Conservation (phyloP, 2,888 invertebrate species). For the Amiota communis region DNA sequence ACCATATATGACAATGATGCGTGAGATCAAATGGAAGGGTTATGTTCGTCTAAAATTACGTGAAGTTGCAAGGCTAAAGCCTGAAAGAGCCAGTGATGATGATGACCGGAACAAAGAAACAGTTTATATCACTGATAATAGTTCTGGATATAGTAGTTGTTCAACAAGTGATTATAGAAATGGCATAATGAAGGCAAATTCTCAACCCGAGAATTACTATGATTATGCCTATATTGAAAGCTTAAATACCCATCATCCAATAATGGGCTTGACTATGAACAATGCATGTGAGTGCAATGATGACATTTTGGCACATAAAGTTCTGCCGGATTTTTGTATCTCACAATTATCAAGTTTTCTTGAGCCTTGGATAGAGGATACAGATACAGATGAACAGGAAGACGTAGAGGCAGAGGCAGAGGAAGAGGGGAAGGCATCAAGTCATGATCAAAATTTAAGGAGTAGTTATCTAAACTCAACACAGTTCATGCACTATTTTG, state of each 20-base stretch:
- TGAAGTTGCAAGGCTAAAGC: conserved; percentile 48
- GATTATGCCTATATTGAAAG: conserved; percentile 78
- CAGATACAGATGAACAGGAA: conserved; percentile 53
- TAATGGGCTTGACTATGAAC: conserved; percentile 66
- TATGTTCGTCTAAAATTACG: conserved; percentile 69
- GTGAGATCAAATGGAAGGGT: conserved; percentile 69
- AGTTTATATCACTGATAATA: conserved; percentile 57
- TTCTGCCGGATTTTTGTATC: conserved; percentile 68
- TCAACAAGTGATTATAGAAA: conserved; percentile 43
- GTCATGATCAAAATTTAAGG: conserved; percentile 27
- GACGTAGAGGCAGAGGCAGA: too few relatives aligned
- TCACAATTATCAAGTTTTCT: conserved; percentile 61
- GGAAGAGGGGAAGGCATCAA: conserved; percentile 13
- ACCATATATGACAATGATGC: conserved; percentile 59
- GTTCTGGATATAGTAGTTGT: conserved; percentile 62
- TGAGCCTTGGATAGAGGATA: conserved; percentile 54
- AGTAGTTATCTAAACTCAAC: conserved; percentile 76
- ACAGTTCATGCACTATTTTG: conserved; percentile 81
- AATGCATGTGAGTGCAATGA: conserved; percentile 33
- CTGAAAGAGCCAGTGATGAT: conserved; percentile 4
- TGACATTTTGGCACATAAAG: conserved; percentile 49
- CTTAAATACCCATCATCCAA: conserved; percentile 76
- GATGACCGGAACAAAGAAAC: conserved; percentile 38
- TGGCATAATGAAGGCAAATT: conserved; percentile 29
- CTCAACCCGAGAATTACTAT: conserved; percentile 52